Conservation (phyloP, 2,888 invertebrate species). For the Clusia tigrina region DNA sequence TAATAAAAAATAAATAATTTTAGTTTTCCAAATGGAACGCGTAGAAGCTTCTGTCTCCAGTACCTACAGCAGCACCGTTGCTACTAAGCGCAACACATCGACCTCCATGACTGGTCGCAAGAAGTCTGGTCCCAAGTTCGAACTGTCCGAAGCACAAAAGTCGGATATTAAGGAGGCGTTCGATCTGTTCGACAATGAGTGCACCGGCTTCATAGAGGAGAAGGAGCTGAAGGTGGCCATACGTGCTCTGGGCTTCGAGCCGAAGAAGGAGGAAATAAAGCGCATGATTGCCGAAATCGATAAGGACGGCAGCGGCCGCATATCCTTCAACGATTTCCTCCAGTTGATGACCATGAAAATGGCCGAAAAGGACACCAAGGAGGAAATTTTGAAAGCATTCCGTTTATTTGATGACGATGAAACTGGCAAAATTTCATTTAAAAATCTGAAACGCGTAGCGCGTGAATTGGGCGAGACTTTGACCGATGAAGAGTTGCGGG, state of each 20-base stretch:
- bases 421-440: slow-evolving; percentile 94
- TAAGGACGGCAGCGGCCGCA: slow-evolving; percentile 82
- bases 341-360: slow-evolving; percentile 90
- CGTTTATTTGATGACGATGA: slow-evolving; percentile 96
- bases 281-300: slow-evolving; percentile 92
- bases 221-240: slow-evolving; percentile 96
- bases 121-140: slow-evolving; percentile 78
- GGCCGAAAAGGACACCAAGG: slow-evolving; percentile 93
- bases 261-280: slow-evolving; percentile 96
- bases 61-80: background rate
- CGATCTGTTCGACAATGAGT: slow-evolving; percentile 91
- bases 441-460: slow-evolving; percentile 93
- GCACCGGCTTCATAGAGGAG: slow-evolving; percentile 86
- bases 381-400: slow-evolving; percentile 98
- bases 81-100: slow-evolving; percentile 40
- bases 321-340: slow-evolving; percentile 88
- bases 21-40: slow-evolving; percentile 36
- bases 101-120: slow-evolving; percentile 64
- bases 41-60: slow-evolving; percentile 29
- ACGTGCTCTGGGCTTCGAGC: slow-evolving; percentile 95
- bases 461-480: slow-evolving; percentile 93
- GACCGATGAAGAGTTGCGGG: slow-evolving; percentile 95
- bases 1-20: background rate
- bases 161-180: slow-evolving; percentile 95
- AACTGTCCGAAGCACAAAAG: slow-evolving; percentile 88